A percentile compares a stretch with the other conserved stretches of the same genome.
These are phyloP conservation scores for Periophthalmus magnuspinnatus DNA, from an alignment of 2,797 vertebrate species.

Conservation along the genomic window DNA sequence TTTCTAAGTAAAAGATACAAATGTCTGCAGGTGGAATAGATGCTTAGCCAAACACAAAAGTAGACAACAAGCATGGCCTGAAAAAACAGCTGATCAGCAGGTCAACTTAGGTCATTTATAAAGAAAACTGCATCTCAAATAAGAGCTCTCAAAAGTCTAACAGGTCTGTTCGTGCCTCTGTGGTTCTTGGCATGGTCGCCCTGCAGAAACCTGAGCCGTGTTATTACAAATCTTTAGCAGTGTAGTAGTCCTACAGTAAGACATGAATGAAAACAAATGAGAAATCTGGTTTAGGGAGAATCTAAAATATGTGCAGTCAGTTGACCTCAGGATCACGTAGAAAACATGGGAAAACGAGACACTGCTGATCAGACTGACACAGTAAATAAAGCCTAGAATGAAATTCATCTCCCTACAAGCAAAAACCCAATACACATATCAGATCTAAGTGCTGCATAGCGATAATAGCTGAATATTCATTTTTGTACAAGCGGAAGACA, in stretches of 20 bases:
- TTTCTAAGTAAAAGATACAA: not conserved
- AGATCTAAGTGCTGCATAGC: slow-evolving; percentile 65
- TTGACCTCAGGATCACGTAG: slow-evolving; percentile 37
- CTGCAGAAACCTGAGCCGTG: slow-evolving; percentile 57
- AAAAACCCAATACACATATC: slow-evolving; percentile 62
- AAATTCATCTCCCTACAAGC: slow-evolving; percentile 42
- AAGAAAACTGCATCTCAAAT: slow-evolving; percentile 61
- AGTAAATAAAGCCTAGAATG: slow-evolving; percentile 52
- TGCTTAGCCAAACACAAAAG: slow-evolving; percentile 18
- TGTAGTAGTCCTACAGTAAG: slow-evolving; percentile 44
- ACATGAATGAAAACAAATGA: slow-evolving; percentile 70
- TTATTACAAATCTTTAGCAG: slow-evolving; percentile 67
- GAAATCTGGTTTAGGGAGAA: slow-evolving; percentile 55
- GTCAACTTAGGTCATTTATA: slow-evolving; percentile 60
- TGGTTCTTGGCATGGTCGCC: slow-evolving; percentile 45
- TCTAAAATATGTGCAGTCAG: slow-evolving; percentile 35
- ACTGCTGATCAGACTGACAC: slow-evolving; percentile 40
- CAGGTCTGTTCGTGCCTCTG: slow-evolving; percentile 55
- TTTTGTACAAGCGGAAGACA: slow-evolving; percentile 72
- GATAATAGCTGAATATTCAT: slow-evolving; percentile 76
- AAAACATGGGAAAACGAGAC: slow-evolving; percentile 34
- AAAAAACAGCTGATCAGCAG: slow-evolving; percentile 6
- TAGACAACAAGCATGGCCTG: slow-evolving; percentile 56
- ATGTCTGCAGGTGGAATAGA: not conserved
- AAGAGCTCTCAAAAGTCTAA: slow-evolving; percentile 61